A percentile compares a stretch with the other conserved stretches of the same genome.
These are phyloP conservation scores for Catalaphyllia jardinei DNA, from an alignment of 64 coral and sea anemone species.

Conservation along the genomic window DNA sequence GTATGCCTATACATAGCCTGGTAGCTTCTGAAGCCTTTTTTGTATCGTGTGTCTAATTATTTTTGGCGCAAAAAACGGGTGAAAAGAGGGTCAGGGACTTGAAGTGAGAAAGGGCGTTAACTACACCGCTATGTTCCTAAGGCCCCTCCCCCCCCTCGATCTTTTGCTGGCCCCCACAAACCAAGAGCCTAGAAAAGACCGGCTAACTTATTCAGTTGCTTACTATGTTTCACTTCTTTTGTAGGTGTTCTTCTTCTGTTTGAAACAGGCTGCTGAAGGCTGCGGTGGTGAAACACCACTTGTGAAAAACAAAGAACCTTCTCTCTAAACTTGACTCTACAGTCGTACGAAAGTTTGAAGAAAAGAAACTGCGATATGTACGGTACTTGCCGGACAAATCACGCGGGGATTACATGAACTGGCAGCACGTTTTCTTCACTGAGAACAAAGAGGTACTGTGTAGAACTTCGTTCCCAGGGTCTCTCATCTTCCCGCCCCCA, in stretches of 20 bases:
- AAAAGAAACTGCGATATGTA: conserved; percentile 39
- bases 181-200: too few species aligned
- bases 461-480: not conserved
- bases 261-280: conserved; percentile 29
- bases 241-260: conserved; percentile 41
- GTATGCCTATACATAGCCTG: not conserved
- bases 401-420: conserved; percentile 15
- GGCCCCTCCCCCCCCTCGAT: too few species aligned
- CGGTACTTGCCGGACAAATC: conserved; percentile 36
- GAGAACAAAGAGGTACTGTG: conserved; percentile 21
- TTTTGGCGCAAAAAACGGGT: too few species aligned
- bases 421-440: conserved; percentile 31
- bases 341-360: conserved; percentile 48
- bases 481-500: not conserved
- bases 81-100: too few species aligned
- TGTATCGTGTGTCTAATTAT: too few species aligned
- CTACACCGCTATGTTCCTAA: too few species aligned
- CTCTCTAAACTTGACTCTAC: conserved; percentile 39
- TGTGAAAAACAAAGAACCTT: conserved; percentile 32
- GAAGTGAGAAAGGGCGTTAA: too few species aligned
- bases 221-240: not conserved
- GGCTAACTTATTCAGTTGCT: too few species aligned
- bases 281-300: conserved; percentile 48
- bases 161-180: too few species aligned
- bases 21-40: too few species aligned